Evolutionary conservation across 2,888 invertebrate species (phyloP).

Genomic region (Alentia gelatinosa): DNA sequence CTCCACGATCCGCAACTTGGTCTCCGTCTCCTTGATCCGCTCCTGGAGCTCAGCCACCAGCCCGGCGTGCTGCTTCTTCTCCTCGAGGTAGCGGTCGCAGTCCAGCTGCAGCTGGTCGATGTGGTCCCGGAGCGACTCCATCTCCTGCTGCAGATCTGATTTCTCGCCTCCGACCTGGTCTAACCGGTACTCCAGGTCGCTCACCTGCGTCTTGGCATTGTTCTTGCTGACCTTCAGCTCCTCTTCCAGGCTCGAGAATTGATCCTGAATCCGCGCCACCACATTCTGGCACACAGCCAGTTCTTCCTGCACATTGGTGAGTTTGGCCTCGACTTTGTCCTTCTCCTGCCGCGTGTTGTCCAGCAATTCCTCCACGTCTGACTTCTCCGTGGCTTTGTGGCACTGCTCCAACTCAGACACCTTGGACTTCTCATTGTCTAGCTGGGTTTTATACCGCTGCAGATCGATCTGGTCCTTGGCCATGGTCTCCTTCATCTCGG

Average conservation of each 20-base stretch:
- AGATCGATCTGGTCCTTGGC: slow-evolving; percentile 90
- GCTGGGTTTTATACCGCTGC: slow-evolving; percentile 87
- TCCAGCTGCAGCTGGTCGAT: slow-evolving; percentile 84
- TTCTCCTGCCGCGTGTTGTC: slow-evolving; percentile 85
- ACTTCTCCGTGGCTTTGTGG: slow-evolving; percentile 86
- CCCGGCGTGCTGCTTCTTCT: slow-evolving; percentile 87
- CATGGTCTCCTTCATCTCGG: slow-evolving; percentile 84
- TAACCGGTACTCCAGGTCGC: slow-evolving; percentile 90
- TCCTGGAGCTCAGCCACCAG: slow-evolving; percentile 78
- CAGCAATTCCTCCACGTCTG: slow-evolving; percentile 87
- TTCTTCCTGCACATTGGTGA: slow-evolving; percentile 81
- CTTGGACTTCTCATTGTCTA: slow-evolving; percentile 93
- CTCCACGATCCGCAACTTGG: slow-evolving; percentile 54
- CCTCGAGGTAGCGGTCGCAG: slow-evolving; percentile 90
- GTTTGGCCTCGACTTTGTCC: slow-evolving; percentile 83
- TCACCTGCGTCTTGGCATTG: slow-evolving; percentile 90
- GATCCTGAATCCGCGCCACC: slow-evolving; percentile 85
- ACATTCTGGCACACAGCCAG: slow-evolving; percentile 87
- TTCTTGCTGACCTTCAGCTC: slow-evolving; percentile 87
- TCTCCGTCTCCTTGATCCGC: slow-evolving; percentile 56
- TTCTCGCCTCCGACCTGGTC: slow-evolving; percentile 88
- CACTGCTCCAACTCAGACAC: slow-evolving; percentile 85
- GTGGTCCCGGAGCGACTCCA: slow-evolving; percentile 88
- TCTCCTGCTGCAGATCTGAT: slow-evolving; percentile 86
- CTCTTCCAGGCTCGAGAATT: slow-evolving; percentile 86